These are phyloP conservation scores for Parasteatoda tepidariorum DNA, from an alignment of 1,140 invertebrate species.

Conservation along the genomic window DNA sequence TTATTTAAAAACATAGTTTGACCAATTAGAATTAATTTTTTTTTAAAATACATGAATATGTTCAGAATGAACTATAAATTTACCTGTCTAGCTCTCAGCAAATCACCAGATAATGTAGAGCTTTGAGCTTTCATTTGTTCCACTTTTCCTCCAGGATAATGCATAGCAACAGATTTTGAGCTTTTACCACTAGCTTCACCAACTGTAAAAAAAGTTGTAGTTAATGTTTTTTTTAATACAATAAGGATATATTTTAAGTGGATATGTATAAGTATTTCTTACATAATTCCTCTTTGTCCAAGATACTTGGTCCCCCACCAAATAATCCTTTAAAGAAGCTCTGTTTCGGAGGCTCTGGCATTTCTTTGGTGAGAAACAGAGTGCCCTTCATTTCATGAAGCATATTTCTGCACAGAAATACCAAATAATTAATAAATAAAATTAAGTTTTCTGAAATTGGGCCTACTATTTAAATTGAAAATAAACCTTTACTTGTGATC, in stretches of 20 bases:
- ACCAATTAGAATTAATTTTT: too few relatives aligned
- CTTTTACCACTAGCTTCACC: conserved; percentile 93
- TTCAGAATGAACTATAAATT: neutral
- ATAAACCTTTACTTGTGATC: too few relatives aligned
- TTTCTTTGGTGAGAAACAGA: conserved; percentile 85
- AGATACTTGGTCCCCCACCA: conserved; percentile 84
- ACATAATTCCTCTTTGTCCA: conserved; percentile 97
- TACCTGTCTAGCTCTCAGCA: conserved; percentile 80
- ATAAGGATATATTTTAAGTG: too few relatives aligned
- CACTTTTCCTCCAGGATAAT: conserved; percentile 83
- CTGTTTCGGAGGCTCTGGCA: conserved; percentile 96
- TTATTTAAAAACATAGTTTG: too few relatives aligned
- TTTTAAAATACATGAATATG: too few relatives aligned
- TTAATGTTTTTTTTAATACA: neutral
- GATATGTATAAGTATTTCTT: conserved; percentile 72
- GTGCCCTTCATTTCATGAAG: conserved; percentile 94
- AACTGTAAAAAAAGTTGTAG: conserved; percentile 73
- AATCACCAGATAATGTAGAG: conserved; percentile 78
- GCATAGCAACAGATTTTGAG: conserved; percentile 87
- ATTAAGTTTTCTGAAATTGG: too few relatives aligned
- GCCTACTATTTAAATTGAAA: too few relatives aligned
- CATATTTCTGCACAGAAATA: conserved; percentile 75
- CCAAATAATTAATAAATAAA: too few relatives aligned
- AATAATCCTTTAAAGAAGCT: conserved; percentile 93
- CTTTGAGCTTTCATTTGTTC: conserved; percentile 79